Conservation (phyloP, 2,113 vertebrate species). For the Eretmochelys imbricata region DNA sequence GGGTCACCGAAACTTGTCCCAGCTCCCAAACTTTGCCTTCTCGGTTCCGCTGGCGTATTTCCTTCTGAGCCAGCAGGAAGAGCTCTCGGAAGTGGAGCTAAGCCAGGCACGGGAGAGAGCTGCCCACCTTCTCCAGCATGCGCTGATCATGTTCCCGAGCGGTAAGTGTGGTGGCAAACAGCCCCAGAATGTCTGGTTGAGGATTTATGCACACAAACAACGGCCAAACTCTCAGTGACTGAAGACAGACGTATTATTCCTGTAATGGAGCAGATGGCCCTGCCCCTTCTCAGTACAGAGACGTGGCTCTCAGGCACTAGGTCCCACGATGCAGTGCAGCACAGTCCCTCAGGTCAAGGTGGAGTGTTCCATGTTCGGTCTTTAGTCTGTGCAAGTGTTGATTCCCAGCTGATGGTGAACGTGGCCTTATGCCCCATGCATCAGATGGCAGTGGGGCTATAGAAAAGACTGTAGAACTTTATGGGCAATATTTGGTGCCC, state of each 20-base stretch:
- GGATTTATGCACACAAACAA: fast-evolving
- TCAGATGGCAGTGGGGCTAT: not conserved
- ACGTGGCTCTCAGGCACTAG: not conserved
- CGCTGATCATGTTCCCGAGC: constrained; percentile 93
- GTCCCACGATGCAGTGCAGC: not conserved
- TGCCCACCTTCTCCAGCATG: constrained; percentile 83
- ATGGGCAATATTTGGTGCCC: not conserved
- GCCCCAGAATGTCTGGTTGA: not conserved
- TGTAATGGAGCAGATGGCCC: not conserved
- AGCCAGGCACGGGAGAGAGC: constrained; percentile 78
- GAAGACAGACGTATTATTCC: not conserved
- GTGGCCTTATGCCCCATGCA: not conserved
- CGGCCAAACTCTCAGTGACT: not conserved
- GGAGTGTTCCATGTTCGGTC: not conserved
- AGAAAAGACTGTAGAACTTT: too few species aligned
- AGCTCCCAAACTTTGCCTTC: constrained; percentile 97
- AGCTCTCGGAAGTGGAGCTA: constrained; percentile 81
- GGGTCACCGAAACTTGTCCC: constrained; percentile 93
- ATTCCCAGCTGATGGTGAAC: not conserved
- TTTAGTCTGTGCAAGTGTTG: not conserved
- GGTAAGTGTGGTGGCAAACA: constrained; percentile 74
- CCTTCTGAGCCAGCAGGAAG: constrained; percentile 91
- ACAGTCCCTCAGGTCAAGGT: not conserved
- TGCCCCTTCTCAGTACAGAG: not conserved
- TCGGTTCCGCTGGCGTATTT: constrained; percentile 91